Conservation (phyloP, 2,797 vertebrate genomes). For the Microhierax caerulescens region DNA sequence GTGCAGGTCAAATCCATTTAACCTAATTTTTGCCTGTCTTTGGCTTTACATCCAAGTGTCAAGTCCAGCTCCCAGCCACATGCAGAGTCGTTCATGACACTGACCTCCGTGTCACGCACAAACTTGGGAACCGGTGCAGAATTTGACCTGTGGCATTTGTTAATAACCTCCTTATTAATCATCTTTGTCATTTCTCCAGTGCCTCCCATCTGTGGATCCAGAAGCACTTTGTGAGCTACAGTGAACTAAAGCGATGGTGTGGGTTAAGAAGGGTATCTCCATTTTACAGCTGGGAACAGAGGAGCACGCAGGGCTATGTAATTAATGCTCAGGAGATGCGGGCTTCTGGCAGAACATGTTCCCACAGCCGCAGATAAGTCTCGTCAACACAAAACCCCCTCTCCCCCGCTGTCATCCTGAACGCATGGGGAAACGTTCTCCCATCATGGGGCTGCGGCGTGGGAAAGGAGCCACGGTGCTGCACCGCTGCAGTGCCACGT, state of each 20-base stretch:
- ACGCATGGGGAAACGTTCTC: rapidly evolving
- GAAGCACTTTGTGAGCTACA: rapidly evolving
- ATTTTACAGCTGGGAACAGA: neutral
- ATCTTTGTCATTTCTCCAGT: neutral
- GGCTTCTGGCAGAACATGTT: neutral
- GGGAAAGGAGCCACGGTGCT: neutral
- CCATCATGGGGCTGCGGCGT: rapidly evolving
- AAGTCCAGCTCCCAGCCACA: neutral
- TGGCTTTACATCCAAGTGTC: neutral
- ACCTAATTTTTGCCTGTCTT: neutral
- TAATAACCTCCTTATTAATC: slow-evolving; percentile 41
- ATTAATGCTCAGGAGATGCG: neutral
- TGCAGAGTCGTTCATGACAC: neutral
- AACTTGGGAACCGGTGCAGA: neutral
- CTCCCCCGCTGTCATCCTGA: neutral
- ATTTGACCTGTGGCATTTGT: neutral
- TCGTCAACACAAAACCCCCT: neutral
- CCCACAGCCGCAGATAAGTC: neutral
- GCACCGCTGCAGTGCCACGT: neutral
- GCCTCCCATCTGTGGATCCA: neutral
- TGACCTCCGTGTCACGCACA: neutral
- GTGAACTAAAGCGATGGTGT: neutral
- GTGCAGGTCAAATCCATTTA: neutral
- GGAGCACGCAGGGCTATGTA: neutral
- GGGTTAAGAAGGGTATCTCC: neutral